Evolutionary conservation across 2,113 vertebrate species (phyloP).

Genomic region (Arenaria interpres): DNA sequence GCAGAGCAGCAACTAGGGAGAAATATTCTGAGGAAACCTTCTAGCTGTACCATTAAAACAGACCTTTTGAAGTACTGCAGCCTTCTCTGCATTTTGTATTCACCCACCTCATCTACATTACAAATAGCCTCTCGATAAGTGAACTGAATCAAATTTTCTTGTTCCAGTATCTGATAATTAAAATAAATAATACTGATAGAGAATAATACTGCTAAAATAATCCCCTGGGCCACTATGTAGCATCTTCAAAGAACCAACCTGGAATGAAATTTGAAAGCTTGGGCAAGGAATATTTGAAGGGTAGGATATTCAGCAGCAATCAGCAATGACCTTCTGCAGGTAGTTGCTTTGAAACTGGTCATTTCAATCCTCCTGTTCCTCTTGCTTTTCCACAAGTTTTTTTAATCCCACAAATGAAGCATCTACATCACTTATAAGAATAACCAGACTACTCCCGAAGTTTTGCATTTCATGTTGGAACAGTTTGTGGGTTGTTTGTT

Average conservation of each 20-base stretch:
- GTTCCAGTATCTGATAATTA: conserved; percentile 24
- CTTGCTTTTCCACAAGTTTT: background rate
- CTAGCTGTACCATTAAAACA: background rate
- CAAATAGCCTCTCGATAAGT: background rate
- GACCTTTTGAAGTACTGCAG: background rate
- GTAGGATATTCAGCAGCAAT: background rate
- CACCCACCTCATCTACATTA: background rate
- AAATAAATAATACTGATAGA: conserved; percentile 25
- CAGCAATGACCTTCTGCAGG: background rate
- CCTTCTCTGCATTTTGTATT: background rate
- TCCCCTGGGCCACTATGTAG: background rate
- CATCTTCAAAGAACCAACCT: background rate
- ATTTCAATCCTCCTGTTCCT: background rate
- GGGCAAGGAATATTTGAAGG: background rate
- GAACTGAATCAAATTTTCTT: conserved; percentile 16
- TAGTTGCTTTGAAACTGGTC: background rate
- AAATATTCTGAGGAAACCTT: background rate
- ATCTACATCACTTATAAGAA: background rate
- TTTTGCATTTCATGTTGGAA: background rate
- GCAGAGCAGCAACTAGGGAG: background rate
- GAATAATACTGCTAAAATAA: conserved; percentile 31
- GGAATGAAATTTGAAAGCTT: conserved; percentile 17
- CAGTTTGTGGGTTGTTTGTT: too few species aligned
- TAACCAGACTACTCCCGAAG: background rate
- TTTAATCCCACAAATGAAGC: background rate